Conservation (phyloP, 2,113 vertebrate genomes). For the Paramormyrops kingsleyae region DNA sequence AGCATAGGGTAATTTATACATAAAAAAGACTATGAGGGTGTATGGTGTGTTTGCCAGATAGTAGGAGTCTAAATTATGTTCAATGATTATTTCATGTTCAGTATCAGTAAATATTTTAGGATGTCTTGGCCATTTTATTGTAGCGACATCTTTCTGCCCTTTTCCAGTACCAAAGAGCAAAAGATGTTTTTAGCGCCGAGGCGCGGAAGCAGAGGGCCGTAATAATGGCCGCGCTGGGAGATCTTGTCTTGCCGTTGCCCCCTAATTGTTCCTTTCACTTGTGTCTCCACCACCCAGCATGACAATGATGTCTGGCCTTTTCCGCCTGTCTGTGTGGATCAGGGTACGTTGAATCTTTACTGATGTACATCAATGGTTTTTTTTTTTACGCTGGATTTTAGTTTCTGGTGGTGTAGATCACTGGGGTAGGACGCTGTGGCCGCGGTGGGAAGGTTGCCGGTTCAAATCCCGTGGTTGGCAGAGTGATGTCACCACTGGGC, state of each 20-base stretch:
- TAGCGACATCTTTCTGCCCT: neutral
- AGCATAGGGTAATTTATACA: neutral
- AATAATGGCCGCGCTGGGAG: neutral
- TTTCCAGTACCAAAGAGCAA: neutral
- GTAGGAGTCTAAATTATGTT: neutral
- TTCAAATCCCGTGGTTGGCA: neutral
- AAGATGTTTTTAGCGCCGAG: neutral
- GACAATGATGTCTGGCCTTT: constrained; percentile 78
- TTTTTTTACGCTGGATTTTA: neutral
- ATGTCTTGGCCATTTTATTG: neutral
- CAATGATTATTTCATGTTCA: neutral
- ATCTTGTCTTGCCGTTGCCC: neutral
- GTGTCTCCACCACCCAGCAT: constrained; percentile 59
- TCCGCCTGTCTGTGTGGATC: constrained; percentile 76
- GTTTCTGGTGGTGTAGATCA: neutral
- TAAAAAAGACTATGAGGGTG: neutral
- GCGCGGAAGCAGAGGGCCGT: neutral
- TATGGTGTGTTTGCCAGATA: neutral
- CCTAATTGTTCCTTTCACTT: constrained; percentile 7
- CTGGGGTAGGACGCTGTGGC: neutral
- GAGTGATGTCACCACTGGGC: neutral
- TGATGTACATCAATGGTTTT: neutral
- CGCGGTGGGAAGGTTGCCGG: neutral
- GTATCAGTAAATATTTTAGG: neutral
- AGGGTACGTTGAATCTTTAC: constrained; percentile 58